Evolutionary conservation across 2,888 invertebrate genomes (phyloP).

Genomic region (Macropis europaea): DNA sequence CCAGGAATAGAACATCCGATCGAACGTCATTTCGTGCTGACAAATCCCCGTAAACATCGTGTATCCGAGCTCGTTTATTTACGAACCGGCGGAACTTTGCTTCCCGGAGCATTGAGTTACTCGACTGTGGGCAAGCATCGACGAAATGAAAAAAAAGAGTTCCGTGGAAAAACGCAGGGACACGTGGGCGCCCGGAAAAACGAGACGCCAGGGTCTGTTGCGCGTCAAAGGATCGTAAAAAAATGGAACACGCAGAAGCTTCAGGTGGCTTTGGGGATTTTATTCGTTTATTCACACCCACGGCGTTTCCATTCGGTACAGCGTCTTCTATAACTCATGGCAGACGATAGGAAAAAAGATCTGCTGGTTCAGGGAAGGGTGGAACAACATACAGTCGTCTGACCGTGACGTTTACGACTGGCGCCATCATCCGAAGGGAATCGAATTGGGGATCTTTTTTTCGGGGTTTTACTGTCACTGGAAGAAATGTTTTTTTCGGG

Average conservation of each 20-base stretch:
- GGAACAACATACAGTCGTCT: background rate
- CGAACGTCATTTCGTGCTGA: slow-evolving; percentile 39
- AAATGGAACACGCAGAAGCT: slow-evolving; percentile 28
- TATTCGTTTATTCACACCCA: slow-evolving; percentile 27
- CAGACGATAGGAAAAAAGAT: background rate
- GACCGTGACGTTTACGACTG: background rate
- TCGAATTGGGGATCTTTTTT: slow-evolving; percentile 3
- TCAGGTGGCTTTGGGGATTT: slow-evolving; percentile 44
- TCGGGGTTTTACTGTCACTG: no score
- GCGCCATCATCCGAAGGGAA: slow-evolving; percentile 4
- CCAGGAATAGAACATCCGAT: slow-evolving; percentile 51
- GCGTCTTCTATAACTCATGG: background rate
- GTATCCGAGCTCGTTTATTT: slow-evolving; percentile 43
- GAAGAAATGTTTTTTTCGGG: no score
- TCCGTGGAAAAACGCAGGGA: background rate
- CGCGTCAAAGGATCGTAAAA: slow-evolving; percentile 42
- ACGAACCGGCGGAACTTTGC: slow-evolving; percentile 14
- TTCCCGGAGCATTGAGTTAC: slow-evolving; percentile 1
- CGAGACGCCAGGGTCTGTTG: slow-evolving; percentile 8
- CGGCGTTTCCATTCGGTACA: background rate
- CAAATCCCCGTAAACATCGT: slow-evolving; percentile 27
- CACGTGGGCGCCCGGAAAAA: background rate
- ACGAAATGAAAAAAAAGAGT: background rate
- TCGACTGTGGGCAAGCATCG: no score
- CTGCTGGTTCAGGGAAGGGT: no score